Evolutionary conservation across 2,888 invertebrate species (phyloP).

Genomic region (Didymodactylos carnosus): DNA sequence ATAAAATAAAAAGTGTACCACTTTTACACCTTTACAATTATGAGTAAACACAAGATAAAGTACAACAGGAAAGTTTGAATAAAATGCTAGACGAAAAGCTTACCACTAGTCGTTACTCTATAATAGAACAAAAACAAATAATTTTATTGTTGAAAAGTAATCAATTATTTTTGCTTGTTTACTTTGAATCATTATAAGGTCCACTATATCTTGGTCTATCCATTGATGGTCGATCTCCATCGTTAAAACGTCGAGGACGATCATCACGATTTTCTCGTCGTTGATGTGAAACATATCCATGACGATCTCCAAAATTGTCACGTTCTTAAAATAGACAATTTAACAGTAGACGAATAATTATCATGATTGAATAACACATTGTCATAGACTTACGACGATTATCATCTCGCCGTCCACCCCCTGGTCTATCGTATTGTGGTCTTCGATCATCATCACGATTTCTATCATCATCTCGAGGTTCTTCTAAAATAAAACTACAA

Average conservation of each 20-base stretch:
- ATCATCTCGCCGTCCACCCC: too few relatives aligned
- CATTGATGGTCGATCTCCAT: conserved; percentile 16
- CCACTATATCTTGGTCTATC: background rate
- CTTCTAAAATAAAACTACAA: background rate
- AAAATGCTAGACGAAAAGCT: too few relatives aligned
- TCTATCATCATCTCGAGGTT: background rate
- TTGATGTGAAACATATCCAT: too few relatives aligned
- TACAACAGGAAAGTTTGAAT: too few relatives aligned
- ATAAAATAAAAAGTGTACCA: background rate
- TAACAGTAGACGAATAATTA: too few relatives aligned
- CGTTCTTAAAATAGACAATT: too few relatives aligned
- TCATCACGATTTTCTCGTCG: background rate
- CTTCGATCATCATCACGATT: too few relatives aligned
- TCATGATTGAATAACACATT: background rate
- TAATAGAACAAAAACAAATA: background rate
- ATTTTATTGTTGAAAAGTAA: background rate
- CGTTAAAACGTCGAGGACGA: conserved; percentile 22
- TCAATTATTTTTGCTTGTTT: too few relatives aligned
- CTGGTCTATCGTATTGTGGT: background rate
- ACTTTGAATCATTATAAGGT: background rate
- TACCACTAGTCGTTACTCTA: background rate
- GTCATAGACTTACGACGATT: too few relatives aligned
- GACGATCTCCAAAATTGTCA: too few relatives aligned
- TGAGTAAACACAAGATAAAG: too few relatives aligned
- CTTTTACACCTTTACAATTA: too few relatives aligned